Base-by-base conservation (phyloP, 2,888 invertebrate species). In the Aplocera efformata region DNA sequence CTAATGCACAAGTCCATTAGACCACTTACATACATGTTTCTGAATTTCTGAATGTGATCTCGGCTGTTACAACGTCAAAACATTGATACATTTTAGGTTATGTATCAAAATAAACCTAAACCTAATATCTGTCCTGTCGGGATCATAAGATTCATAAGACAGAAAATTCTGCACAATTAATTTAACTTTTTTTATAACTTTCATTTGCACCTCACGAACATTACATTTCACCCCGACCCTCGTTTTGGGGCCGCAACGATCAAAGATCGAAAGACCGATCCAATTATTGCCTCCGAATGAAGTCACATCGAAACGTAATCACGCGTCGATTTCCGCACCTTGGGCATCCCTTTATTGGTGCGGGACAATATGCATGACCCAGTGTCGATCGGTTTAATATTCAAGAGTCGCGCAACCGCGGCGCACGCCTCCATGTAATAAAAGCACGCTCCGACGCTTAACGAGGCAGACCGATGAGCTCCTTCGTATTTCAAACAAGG, bases 361-460 rank as follows among this genome's bases (percentile, higher is more conserved):
- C 67, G 67, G 67, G 72, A 70, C 77, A 77, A 72, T 79, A 78
- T 79, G 79, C 79, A 83, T 81, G 84, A 77, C 85, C 83, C 71
- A 83, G 64, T 78, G 72, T 58, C 60, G 65, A 56, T 50, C 67
- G 63, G 66, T 78, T 86, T 86, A 84, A 82, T 85, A 86, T 86
- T 85, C 85, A 78, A 75, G 76, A 56, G 78, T 60, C 79, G 82
- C 73, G 70, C 76, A 69, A 58, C 65, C 63, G 77, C 72, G 77
- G 75, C 79, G 78, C 78, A 76, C 82, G 82, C 79, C 67, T 61
- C 72, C 66, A 58, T 74, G 80, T 85, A 84, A 85, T 85, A 86
- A 85, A 86, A 85, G 84, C 86, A 86, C 85, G 86, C 84, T 80
- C 74, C 74, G 63, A 69, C 81, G 85, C 82, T 84, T 85, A 86